Evolutionary conservation across 2,797 vertebrate genomes (phyloP), one percentile per base, ranked within the genome.

Genomic region (Brachyalestes nurse): DNA sequence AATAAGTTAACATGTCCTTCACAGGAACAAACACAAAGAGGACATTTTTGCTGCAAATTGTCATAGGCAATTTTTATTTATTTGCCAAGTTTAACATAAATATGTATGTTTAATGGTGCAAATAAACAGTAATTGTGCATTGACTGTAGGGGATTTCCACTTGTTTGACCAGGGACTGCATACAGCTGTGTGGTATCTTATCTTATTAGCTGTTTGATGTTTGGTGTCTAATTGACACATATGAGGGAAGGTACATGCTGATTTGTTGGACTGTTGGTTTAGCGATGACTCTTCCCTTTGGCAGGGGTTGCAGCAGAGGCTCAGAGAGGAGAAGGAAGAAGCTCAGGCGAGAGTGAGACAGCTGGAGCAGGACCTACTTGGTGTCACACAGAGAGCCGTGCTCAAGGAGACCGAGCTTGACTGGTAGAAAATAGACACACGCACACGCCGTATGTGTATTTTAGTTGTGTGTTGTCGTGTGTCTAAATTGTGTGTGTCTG

Each of bases 371-470:
- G 97, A 95, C 85, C 89, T 95, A 88, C 85, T 93, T 51, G 93
- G 90, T 80, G 95, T 97, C 85, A 97, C 96, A 71, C 96, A 99
- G 80, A 97, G 95, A 91, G 95, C 96, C 73, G 94, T 98, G 87
- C 95, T 96, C 70, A 99, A 98, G 89, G 97, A 99, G 93, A 99
- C 96, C 0, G 97, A 99, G 86, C 89, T 99, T 75, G 97, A 98
- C 87, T 96, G 97, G 98, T 99, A 85, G 96, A 88, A 62, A 28
- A 76, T 72, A 9, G 0, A 42, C 25, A 49, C 38, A 73, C 5
- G 17, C 23, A 61, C 17, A 23, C 21, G 47, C 42, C 13, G 47
- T 49, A 28, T 16, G 21, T 47, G 21, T 23, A 10, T 61, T 16
- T 45, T 12, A 34, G 55, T 69, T 47, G 55, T 60, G 45, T 80